Evolutionary conservation across 2,888 invertebrate genomes (phyloP).

Genomic region (Dyspetes luteomarginatus): DNA sequence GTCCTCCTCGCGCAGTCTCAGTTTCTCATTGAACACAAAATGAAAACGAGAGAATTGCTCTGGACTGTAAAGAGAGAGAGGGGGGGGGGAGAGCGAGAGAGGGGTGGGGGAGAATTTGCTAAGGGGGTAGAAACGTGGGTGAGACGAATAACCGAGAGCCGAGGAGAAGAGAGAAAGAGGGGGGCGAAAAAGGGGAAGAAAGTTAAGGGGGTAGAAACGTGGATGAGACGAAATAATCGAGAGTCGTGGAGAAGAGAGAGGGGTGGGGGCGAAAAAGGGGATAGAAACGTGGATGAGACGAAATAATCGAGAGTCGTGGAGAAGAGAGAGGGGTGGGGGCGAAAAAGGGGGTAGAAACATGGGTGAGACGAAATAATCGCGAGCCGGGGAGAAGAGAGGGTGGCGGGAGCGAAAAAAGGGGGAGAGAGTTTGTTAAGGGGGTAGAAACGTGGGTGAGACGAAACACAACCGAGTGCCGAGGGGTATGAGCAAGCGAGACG

Average conservation of each 20-base stretch:
- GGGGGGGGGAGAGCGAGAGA: constrained; percentile 24
- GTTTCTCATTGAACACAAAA: constrained; percentile 72
- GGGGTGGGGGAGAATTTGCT: not conserved
- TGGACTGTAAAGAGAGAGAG: not conserved
- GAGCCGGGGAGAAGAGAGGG: constrained; percentile 2
- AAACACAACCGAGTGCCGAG: constrained; percentile 2
- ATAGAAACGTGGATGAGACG: constrained; percentile 45
- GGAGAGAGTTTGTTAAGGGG: constrained; percentile 24
- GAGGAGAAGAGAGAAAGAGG: constrained; percentile 37
- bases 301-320: not conserved
- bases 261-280: constrained; percentile 28
- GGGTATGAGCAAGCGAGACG: constrained; percentile 43
- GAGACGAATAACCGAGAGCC: constrained; percentile 7
- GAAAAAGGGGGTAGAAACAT: constrained; percentile 27
- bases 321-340: not conserved
- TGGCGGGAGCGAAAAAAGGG: constrained; percentile 17
- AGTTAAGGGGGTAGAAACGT: too few species aligned
- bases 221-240: constrained; percentile 28
- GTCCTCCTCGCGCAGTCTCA: constrained; percentile 75
- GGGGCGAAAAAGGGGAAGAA: constrained; percentile 26
- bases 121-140: constrained; percentile 44
- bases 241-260: constrained; percentile 23
- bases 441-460: constrained; percentile 48
- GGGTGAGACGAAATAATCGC: not conserved
- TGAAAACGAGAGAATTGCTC: constrained; percentile 28